Evolutionary conservation across 2,888 invertebrate genomes (phyloP), one percentile per base, ranked within the genome.

Genomic region (Ochlodes sylvanus): DNA sequence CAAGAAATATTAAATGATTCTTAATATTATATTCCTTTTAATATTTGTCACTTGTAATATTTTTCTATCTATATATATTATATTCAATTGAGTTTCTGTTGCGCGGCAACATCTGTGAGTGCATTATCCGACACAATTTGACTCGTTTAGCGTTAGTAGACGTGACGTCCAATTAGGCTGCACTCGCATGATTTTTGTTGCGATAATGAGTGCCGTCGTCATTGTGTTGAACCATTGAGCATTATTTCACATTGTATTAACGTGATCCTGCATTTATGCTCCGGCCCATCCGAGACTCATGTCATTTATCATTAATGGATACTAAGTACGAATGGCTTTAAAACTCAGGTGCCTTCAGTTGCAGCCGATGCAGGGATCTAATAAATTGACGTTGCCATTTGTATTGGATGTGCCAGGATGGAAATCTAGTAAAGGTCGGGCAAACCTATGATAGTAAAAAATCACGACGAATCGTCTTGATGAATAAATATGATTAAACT

Each of bases 141-240:
- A 47, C 47, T 60, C 42, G 47, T 32, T 57, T 47, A 32, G 60
- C 47, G 44, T 32, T 44, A 60, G 1, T 47, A 21, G 42, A 27
- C n/a, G 58, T 42, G 10, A 58, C 41, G 58, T 58, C 58, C 58
- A 58, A 58, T 58, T 58, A 58, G 17, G 12, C 10, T 1, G 19
- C 21, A 21, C 42, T 21, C 58, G 42, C 42, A 42, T 42, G 42
- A 42, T 42, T 58, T 58, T 58, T 58, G 42, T 42, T 27, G 21
- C 42, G 27, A 21, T 58, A 58, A 58, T 42, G 41, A 42, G 58
- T 38, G 9, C 50, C 19, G 50, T 3, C 12, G 19, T 9, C 50
- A 47, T 17, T 47, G 44, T 17, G 17, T 19, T 50, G 5, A 50
- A n/a, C 50, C 50, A 19, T 50, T 50, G 10, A 50, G 4, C 50